Conservation (phyloP, 2,888 invertebrate genomes). For the Plagiodera versicolora region DNA sequence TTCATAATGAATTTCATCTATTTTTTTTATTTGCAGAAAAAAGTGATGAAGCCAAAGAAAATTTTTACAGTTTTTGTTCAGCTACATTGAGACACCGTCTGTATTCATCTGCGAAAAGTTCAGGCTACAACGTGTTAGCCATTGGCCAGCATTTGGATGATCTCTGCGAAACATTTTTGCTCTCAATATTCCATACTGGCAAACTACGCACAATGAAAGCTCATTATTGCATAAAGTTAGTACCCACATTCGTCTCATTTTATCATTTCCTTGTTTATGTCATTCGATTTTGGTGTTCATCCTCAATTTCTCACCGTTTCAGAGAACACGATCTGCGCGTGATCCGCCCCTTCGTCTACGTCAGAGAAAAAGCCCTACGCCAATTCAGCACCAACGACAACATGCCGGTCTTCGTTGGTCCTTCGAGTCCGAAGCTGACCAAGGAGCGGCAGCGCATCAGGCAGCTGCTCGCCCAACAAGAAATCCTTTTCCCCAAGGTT, state of each 20-base stretch:
- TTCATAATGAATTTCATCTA: background rate
- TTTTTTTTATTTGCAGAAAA: constrained; percentile 53
- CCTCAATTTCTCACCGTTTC: constrained; percentile 42
- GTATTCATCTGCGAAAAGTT: constrained; percentile 72
- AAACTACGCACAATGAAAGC: constrained; percentile 76
- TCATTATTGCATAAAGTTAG: constrained; percentile 74
- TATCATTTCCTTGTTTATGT: background rate
- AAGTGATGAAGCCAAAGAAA: constrained; percentile 55
- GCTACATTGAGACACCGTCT: constrained; percentile 73
- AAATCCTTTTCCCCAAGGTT: constrained; percentile 73
- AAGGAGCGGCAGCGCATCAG: constrained; percentile 61
- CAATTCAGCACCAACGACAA: constrained; percentile 74
- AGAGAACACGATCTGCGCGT: constrained; percentile 81
- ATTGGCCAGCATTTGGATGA: constrained; percentile 86
- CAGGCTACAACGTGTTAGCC: constrained; percentile 85
- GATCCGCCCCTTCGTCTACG: constrained; percentile 85
- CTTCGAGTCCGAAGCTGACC: constrained; percentile 45
- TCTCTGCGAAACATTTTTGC: constrained; percentile 78
- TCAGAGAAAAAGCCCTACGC: constrained; percentile 73
- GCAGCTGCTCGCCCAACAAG: constrained; percentile 73
- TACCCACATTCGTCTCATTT: constrained; percentile 16
- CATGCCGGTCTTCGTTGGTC: constrained; percentile 62
- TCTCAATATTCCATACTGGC: constrained; percentile 82
- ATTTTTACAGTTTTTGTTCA: constrained; percentile 69
- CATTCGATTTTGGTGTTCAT: too few species aligned